Evolutionary conservation across 30 jellyfish, hydroid and myxozoan species (phyloP).

Genomic region (Turritopsis dohrnii): DNA sequence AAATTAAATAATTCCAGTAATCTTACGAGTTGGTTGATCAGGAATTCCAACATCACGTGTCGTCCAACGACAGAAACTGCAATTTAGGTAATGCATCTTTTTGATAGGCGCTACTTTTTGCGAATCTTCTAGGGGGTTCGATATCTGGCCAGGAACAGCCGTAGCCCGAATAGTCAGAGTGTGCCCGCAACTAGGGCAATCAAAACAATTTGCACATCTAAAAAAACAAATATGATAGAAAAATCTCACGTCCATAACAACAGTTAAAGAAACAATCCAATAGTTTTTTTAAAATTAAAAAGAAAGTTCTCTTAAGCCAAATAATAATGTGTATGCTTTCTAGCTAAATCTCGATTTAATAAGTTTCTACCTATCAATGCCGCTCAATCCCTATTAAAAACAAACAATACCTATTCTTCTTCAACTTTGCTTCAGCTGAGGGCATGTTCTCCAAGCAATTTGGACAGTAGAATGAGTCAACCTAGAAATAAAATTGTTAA

Average conservation of each 20-base stretch:
- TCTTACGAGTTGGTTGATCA: constrained; percentile 83
- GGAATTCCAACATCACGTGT: constrained; percentile 92
- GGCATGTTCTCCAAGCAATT: constrained; percentile 98
- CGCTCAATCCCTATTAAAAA: background rate
- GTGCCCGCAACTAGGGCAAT: constrained; percentile 88
- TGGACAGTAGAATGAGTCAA: constrained; percentile 94
- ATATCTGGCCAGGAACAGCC: constrained; percentile 31
- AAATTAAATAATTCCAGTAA: background rate
- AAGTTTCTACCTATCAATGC: too few species aligned
- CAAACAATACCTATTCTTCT: constrained; percentile 66
- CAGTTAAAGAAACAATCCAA: too few species aligned
- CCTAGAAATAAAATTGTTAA: constrained; percentile 34
- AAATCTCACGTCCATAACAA: too few species aligned
- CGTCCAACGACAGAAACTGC: constrained; percentile 94
- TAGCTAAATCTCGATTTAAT: too few species aligned
- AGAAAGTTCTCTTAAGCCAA: too few species aligned
- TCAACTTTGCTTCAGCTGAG: constrained; percentile 93
- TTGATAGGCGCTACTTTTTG: constrained; percentile 42
- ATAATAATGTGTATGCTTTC: too few species aligned
- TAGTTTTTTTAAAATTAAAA: too few species aligned
- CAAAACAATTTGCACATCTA: constrained; percentile 93
- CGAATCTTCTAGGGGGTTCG: constrained; percentile 37
- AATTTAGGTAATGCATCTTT: constrained; percentile 72
- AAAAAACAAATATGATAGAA: background rate
- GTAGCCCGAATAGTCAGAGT: constrained; percentile 81